Evolutionary conservation across 1,140 invertebrate genomes (phyloP), one percentile per base, ranked within the genome.

Genomic region (Pseudomyrmex cubaensis): DNA sequence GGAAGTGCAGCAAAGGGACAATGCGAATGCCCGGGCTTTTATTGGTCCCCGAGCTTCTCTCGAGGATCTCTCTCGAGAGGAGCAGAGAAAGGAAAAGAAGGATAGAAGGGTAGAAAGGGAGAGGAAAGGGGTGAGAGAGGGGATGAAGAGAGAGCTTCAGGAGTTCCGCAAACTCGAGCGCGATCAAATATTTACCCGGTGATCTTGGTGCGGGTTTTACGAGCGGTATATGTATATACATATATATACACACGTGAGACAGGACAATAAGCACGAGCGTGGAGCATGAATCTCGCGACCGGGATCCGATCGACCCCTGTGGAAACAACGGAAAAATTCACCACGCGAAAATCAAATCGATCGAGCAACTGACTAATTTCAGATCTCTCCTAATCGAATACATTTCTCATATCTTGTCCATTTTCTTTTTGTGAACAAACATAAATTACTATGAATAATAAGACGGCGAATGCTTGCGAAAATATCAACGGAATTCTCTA

Each of bases 21-120:
- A 78, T 76, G 67, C 63, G 59, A 74, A 54, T 78, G 67, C 83
- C 87, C 61, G 82, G 76, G 44, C 73, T 78, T 87, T 86, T 85
- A 56, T 87, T 75, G 74, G 76, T 87, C 78, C 72, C 48, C 35
- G n/a, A 63, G 57, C 63, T 83, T 83, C 57, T 63, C 15, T 78
- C 52, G 35, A 74, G 44, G 9, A 54, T 13, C 61, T 76, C 48
- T 73, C 44, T 15, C 13, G 22, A 61, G 59, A 12, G 15, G 17
- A n/a, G 10, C n/a, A 54, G 12, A 20, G 8, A n/a, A 57, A 2
- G n/a, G 20, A 20, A 35, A 63, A 35, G 74, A 46, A 46, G 25
- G 62, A 20, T 12, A 9, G 35, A 9, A 10, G 13, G 13, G 8
- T 20, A 3, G 54, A 12, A 12, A 25, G 8, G 13, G 46, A 54